These are phyloP conservation scores for Rhadina sibilatrix DNA, from an alignment of 2,113 vertebrate species.

Conservation along the genomic window DNA sequence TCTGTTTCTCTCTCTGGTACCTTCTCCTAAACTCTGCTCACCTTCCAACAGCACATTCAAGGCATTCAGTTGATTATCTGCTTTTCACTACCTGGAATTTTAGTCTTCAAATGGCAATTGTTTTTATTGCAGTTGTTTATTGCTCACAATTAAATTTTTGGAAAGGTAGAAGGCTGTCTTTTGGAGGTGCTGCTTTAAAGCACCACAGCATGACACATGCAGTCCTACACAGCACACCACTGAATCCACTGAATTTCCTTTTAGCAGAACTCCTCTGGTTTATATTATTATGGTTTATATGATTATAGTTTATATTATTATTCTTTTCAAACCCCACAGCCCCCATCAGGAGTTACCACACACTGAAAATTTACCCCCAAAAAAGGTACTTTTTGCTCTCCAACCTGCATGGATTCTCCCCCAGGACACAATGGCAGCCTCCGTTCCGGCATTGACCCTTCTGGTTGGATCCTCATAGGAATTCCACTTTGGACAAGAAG, in stretches of 20 bases:
- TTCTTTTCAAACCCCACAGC: not conserved
- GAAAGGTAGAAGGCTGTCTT: not conserved
- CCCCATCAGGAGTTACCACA: not conserved
- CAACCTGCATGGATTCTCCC: conserved; percentile 31
- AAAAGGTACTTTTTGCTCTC: not conserved
- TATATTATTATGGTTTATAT: not conserved
- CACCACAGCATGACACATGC: not conserved
- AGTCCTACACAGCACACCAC: not conserved
- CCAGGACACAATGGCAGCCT: not conserved
- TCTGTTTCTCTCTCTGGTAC: not conserved
- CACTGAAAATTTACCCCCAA: not conserved
- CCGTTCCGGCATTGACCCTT: not conserved
- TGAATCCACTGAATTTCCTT: not conserved
- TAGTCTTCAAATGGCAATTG: not conserved
- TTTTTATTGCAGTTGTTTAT: not conserved
- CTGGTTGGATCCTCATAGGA: not conserved
- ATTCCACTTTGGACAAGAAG: not conserved
- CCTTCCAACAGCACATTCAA: not conserved
- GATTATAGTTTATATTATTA: not conserved
- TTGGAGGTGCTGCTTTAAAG: not conserved
- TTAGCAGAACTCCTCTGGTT: not conserved
- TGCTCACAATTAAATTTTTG: not conserved
- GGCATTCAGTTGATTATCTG: not conserved
- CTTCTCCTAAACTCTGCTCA: not conserved
- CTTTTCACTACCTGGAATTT: not conserved